phyloP scores from a whole-genome alignment of 2,113 vertebrate genomes.

The Pardalotus punctatus region DNA sequence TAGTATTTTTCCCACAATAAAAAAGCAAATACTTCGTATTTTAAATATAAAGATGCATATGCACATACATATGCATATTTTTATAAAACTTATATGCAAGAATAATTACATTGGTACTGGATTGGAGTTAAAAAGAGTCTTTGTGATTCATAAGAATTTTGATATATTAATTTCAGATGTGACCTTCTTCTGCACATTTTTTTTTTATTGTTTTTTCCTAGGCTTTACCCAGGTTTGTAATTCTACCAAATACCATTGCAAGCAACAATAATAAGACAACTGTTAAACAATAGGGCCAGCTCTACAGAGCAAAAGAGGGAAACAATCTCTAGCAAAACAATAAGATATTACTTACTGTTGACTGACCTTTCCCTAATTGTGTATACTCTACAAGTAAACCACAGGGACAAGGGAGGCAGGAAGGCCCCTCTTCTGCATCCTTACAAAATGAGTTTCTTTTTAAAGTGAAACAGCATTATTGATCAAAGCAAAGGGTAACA shows the following conservation, averaged over 20 bases:
- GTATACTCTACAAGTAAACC: constrained; percentile 47
- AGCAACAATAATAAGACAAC: background rate
- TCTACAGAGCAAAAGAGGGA: background rate
- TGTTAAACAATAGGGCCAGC: background rate
- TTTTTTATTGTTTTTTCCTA: background rate
- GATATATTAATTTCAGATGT: background rate
- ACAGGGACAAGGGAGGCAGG: background rate
- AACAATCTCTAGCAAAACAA: background rate
- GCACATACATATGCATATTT: background rate
- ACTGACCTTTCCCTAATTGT: constrained; percentile 65
- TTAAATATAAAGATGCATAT: background rate
- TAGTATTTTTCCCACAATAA: background rate
- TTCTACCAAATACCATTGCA: background rate
- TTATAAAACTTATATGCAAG: background rate
- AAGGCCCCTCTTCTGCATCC: constrained; percentile 29
- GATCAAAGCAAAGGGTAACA: constrained; percentile 72
- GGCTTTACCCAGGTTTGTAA: background rate
- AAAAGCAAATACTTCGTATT: background rate
- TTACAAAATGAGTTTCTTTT: constrained; percentile 63
- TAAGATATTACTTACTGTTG: constrained; percentile 7
- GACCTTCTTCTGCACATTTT: background rate
- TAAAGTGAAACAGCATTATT: constrained; percentile 66
- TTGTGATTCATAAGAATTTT: background rate
- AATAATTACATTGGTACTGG: background rate
- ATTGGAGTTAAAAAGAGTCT: background rate